Percentiles rank a stretch among this genome's conserved stretches.
These are phyloP conservation scores for Selenia dentaria DNA, from an alignment of 2,888 invertebrate species.

Conservation along the genomic window DNA sequence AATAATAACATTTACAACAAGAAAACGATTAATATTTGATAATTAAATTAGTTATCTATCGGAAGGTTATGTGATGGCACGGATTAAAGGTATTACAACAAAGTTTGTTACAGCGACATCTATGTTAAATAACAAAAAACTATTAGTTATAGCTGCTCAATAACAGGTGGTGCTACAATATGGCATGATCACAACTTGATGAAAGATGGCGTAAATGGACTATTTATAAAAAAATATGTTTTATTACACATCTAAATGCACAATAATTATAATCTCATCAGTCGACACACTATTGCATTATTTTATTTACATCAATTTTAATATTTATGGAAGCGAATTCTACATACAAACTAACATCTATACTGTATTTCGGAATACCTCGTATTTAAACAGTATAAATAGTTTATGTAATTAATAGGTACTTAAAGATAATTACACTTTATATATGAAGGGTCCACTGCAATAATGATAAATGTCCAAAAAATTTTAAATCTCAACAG, in stretches of 20 bases:
- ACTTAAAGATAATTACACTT: constrained; percentile 60
- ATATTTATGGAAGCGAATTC: constrained; percentile 67
- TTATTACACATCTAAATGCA: constrained; percentile 68
- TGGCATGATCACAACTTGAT: constrained; percentile 29
- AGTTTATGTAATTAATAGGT: constrained; percentile 45
- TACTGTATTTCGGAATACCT: constrained; percentile 79
- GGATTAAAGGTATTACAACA: constrained; percentile 8
- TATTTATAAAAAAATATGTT: constrained; percentile 38
- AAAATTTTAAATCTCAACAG: too few relatives aligned
- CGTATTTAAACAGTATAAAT: constrained; percentile 81
- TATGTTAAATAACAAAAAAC: constrained; percentile 2
- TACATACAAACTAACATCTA: constrained; percentile 66
- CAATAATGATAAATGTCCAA: too few relatives aligned
- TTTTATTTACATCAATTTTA: constrained; percentile 58
- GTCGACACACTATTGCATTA: constrained; percentile 73
- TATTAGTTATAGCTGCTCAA: constrained; percentile 26
- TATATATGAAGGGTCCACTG: too few relatives aligned
- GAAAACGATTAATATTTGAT: too few relatives aligned
- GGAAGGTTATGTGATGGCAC: constrained; percentile 34
- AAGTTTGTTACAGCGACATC: constrained; percentile 26
- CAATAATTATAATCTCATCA: constrained; percentile 74
- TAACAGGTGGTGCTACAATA: constrained; percentile 34
- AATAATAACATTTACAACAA: neutral
- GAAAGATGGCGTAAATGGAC: constrained; percentile 53
- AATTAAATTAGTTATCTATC: too few relatives aligned